Evolutionary conservation across 2,113 vertebrate species (phyloP).

Genomic region (Cynopterus brachyotis): DNA sequence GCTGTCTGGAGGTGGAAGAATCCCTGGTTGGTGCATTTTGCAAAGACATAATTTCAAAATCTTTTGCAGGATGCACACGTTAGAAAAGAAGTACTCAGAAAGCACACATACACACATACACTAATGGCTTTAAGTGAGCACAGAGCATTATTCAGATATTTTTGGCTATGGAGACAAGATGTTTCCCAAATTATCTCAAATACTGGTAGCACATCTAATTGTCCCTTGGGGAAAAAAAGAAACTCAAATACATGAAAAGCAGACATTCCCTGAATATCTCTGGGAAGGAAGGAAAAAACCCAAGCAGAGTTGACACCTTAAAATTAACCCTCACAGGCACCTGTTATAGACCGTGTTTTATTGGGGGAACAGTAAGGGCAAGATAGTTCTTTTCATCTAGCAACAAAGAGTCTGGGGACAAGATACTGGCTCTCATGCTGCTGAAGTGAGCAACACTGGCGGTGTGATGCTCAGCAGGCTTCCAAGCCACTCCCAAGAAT

Average conservation of each 20-base stretch:
- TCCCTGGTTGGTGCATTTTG: slow-evolving; percentile 18
- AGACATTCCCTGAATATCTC: not conserved
- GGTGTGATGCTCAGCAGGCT: not conserved
- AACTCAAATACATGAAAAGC: not conserved
- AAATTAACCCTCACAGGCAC: not conserved
- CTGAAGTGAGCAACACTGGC: not conserved
- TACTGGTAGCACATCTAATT: not conserved
- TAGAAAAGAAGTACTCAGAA: slow-evolving; percentile 14
- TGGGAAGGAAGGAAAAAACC: not conserved
- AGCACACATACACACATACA: too few relatives aligned
- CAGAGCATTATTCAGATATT: not conserved
- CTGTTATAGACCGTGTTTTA: not conserved
- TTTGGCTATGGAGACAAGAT: not conserved
- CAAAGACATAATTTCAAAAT: not conserved
- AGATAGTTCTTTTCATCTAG: not conserved
- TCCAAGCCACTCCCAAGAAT: not conserved
- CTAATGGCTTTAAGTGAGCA: not conserved
- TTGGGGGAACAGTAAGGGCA: not conserved
- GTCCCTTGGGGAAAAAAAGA: not conserved
- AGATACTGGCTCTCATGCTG: not conserved
- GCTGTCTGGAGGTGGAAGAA: slow-evolving; percentile 72
- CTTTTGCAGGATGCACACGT: not conserved
- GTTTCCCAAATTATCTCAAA: not conserved
- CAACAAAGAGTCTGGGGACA: not conserved
- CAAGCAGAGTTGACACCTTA: not conserved